phyloP scores from a whole-genome alignment of 1,140 invertebrate species.

The Carposina sasakii region DNA sequence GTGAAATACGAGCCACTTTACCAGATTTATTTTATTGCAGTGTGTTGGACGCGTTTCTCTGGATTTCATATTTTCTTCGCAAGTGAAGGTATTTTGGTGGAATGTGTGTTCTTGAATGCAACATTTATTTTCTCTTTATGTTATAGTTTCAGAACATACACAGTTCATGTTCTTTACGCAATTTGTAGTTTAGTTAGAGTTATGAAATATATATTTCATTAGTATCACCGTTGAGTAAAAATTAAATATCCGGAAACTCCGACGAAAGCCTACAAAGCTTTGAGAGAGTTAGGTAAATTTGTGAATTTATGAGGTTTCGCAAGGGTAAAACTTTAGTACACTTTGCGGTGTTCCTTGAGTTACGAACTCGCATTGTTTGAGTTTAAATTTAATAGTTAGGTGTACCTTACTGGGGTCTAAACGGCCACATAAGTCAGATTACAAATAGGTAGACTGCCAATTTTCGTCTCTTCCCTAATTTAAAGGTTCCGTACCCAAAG shows the following conservation, averaged over 20 bases:
- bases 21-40: conserved; percentile 64
- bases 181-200: no score
- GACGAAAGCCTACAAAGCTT: conserved; percentile 12
- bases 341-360: conserved; percentile 26
- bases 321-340: conserved; percentile 33
- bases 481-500: no score
- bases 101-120: conserved; percentile 2
- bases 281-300: not conserved
- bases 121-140: no score
- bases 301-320: conserved; percentile 33
- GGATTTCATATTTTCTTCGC: conserved; percentile 39
- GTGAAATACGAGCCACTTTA: conserved; percentile 61
- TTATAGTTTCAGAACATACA: no score
- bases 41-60: conserved; percentile 38
- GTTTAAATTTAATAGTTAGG: no score
- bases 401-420: no score
- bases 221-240: no score
- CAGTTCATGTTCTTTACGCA: no score
- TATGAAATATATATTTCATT: no score
- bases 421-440: no score
- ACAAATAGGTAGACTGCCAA: no score
- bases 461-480: no score
- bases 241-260: conserved; percentile 14
- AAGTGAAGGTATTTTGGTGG: conserved; percentile 5
- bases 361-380: conserved; percentile 12